These are phyloP conservation scores for Tipula confusa DNA, from an alignment of 2,888 invertebrate genomes.

Conservation along the genomic window DNA sequence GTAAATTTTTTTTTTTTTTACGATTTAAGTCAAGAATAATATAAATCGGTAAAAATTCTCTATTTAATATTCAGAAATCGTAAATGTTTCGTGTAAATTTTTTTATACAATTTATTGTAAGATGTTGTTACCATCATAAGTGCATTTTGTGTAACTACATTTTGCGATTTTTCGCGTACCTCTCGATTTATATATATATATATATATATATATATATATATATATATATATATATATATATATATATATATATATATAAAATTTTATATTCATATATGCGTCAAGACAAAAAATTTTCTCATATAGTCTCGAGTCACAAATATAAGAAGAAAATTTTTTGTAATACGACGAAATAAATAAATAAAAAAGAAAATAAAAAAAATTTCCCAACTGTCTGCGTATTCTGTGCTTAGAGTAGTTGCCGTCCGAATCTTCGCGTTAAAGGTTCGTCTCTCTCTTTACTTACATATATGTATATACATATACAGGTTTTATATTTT, in stretches of 20 bases:
- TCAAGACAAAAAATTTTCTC: conserved; percentile 14
- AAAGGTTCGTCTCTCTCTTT: background rate
- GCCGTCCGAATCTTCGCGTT: conserved; percentile 26
- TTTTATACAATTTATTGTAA: background rate
- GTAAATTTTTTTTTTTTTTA: too few relatives aligned
- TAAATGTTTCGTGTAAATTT: background rate
- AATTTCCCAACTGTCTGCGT: conserved; percentile 25
- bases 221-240: too few relatives aligned
- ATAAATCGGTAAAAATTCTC: background rate
- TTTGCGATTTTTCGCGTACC: background rate
- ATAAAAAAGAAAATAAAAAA: background rate
- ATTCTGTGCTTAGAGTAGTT: conserved; percentile 25
- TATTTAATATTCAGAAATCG: background rate
- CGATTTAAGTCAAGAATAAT: background rate
- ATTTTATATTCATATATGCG: background rate
- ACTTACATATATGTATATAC: background rate
- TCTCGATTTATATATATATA: background rate
- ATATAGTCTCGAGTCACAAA: background rate
- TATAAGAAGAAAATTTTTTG: conserved; percentile 13
- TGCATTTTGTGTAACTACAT: background rate
- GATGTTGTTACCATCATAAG: background rate
- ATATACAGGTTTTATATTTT: background rate
- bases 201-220: background rate
- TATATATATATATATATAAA: too few relatives aligned
- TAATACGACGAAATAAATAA: conserved; percentile 12